These are phyloP conservation scores for Elysia crispata DNA, from an alignment of 2,888 invertebrate species.

Conservation along the genomic window DNA sequence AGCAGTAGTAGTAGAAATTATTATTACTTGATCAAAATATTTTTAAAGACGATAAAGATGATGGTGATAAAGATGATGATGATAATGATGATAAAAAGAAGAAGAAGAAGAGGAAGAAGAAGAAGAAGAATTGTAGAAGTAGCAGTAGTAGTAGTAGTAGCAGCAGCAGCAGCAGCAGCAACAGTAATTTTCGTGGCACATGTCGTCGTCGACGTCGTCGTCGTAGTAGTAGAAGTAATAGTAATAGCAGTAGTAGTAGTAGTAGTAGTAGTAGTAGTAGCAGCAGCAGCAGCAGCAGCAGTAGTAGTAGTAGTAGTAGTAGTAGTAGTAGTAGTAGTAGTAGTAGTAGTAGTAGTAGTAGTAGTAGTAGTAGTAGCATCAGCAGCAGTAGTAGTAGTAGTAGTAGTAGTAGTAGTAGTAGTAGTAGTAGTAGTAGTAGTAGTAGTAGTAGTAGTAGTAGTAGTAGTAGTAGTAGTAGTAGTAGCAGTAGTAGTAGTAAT, in stretches of 20 bases:
- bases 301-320: constrained; percentile 4
- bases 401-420: constrained; percentile 14
- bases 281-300: background rate
- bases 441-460: constrained; percentile 9
- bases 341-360: constrained; percentile 21
- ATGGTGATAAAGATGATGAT: too few relatives aligned
- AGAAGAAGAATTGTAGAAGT: too few relatives aligned
- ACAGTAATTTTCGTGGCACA: background rate
- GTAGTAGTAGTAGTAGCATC: too few relatives aligned
- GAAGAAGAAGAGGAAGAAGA: too few relatives aligned
- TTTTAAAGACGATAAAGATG: too few relatives aligned
- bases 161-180: constrained; percentile 19
- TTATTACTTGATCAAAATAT: too few relatives aligned
- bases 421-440: constrained; percentile 17
- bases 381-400: too few relatives aligned
- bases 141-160: constrained; percentile 5
- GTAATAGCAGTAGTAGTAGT: constrained; percentile 21
- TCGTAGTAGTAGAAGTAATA: too few relatives aligned
- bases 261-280: constrained; percentile 14
- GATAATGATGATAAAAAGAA: too few relatives aligned
- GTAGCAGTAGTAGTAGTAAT: too few relatives aligned
- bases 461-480: constrained; percentile 15
- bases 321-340: constrained; percentile 4
- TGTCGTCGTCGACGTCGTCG: too few relatives aligned
- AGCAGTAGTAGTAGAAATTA: too few relatives aligned